Conservation (phyloP, 2,888 invertebrate species). For the Drosophila differens region DNA sequence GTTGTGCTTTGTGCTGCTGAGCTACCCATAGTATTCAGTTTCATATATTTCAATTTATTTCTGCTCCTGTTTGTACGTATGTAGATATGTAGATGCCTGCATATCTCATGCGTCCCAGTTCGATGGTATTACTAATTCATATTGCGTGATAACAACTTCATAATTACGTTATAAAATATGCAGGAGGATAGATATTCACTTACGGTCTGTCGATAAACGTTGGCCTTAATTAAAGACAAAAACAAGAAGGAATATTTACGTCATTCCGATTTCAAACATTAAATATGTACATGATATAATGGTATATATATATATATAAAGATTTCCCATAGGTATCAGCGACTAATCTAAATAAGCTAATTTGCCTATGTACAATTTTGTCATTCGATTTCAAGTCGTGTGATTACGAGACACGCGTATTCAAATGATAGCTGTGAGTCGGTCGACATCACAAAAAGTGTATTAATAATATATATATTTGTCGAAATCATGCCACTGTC, state of each 20-base stretch:
- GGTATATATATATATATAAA: background rate
- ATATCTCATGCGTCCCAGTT: background rate
- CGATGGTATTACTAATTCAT: background rate
- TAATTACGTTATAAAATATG: background rate
- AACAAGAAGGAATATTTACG: background rate
- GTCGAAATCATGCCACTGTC: slow-evolving; percentile 37
- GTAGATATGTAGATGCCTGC: background rate
- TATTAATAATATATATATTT: slow-evolving; percentile 3
- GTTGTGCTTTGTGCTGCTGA: slow-evolving; percentile 22
- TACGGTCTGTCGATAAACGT: background rate
- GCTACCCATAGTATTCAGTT: slow-evolving; percentile 15
- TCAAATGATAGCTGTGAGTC: slow-evolving; percentile 22
- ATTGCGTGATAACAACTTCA: background rate
- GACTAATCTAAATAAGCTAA: background rate
- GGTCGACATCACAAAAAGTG: background rate
- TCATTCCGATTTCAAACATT: background rate
- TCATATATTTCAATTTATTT: slow-evolving; percentile 1
- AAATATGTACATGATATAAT: background rate
- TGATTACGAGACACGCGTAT: slow-evolving; percentile 33
- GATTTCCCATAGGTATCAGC: background rate
- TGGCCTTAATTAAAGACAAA: background rate
- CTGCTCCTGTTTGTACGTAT: slow-evolving; percentile 8
- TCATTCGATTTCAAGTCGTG: slow-evolving; percentile 53
- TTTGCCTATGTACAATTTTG: background rate
- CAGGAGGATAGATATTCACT: background rate